A percentile compares a stretch with the other conserved stretches of the same genome.
Conservation (phyloP, 2,888 invertebrate genomes). For the Orgyia antiqua region DNA sequence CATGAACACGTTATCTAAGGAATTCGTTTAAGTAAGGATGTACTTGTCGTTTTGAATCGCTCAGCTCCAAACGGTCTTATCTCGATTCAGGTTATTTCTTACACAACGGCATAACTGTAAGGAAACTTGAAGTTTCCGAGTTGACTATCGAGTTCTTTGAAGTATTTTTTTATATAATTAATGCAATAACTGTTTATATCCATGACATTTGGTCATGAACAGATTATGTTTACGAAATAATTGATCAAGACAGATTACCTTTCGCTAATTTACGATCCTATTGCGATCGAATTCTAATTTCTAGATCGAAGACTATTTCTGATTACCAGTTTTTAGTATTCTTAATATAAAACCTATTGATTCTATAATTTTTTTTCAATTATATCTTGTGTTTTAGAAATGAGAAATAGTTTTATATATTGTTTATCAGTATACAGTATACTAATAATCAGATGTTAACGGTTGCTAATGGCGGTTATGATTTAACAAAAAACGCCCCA, state of each 20-base stretch:
- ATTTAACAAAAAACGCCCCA: conserved; percentile 55
- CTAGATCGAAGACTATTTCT: too few species aligned
- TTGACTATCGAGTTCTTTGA: conserved; percentile 33
- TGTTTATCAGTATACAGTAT: too few species aligned
- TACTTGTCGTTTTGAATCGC: too few species aligned
- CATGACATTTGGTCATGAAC: too few species aligned
- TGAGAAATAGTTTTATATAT: too few species aligned
- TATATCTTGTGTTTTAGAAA: too few species aligned
- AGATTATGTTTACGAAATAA: too few species aligned
- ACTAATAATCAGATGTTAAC: conserved; percentile 74
- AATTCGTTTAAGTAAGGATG: too few species aligned
- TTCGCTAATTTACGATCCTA: too few species aligned
- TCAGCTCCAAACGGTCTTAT: conserved; percentile 49
- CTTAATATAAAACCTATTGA: not conserved
- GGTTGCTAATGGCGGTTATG: conserved; percentile 64
- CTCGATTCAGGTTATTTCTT: conserved; percentile 58
- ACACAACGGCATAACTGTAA: conserved; percentile 59
- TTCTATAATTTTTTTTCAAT: not conserved
- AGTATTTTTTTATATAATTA: conserved; percentile 33
- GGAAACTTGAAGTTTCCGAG: conserved; percentile 45
- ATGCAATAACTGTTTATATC: conserved; percentile 25
- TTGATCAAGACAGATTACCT: too few species aligned
- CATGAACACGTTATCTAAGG: too few species aligned
- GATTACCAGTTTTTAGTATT: not conserved
- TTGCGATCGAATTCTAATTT: too few species aligned